Evolutionary conservation across 2,113 vertebrate genomes (phyloP).

Genomic region (Oreochromis niloticus): DNA sequence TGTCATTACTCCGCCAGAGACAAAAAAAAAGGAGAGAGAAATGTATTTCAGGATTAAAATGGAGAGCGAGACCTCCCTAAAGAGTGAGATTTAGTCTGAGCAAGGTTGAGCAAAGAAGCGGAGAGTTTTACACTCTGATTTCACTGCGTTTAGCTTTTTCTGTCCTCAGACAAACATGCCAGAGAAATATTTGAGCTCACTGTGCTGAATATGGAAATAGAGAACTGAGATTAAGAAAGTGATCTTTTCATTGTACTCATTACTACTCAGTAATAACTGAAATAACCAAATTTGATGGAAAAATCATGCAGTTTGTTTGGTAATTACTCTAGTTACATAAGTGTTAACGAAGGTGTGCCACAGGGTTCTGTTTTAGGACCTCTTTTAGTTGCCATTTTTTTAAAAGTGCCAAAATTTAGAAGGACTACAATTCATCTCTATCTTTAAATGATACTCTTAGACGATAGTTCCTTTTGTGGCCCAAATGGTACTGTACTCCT

Average conservation of each 20-base stretch:
- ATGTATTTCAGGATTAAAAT: conserved; percentile 62
- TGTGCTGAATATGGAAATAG: neutral
- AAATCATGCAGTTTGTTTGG: neutral
- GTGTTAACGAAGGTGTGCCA: neutral
- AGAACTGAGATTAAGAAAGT: neutral
- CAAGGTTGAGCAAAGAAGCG: conserved; percentile 1
- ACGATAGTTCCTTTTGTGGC: neutral
- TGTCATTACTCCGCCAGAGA: conserved; percentile 67
- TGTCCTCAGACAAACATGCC: neutral
- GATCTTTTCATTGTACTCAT: neutral
- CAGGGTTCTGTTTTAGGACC: neutral
- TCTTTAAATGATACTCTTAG: neutral
- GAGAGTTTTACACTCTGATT: neutral
- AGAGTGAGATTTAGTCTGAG: conserved; percentile 38
- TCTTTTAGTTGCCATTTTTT: neutral
- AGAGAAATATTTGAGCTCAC: neutral
- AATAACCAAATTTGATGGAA: neutral
- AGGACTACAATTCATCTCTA: neutral
- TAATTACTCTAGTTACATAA: neutral
- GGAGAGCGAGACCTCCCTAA: conserved; percentile 55
- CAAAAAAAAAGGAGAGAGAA: conserved; percentile 45
- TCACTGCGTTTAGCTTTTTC: conserved; percentile 18
- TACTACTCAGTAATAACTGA: neutral
- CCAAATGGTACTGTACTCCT: neutral
- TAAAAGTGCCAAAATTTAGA: neutral